Percentiles rank a stretch among this genome's conserved stretches.
phyloP scores from a whole-genome alignment of 2,888 invertebrate genomes.

The Drosophila mimica region DNA sequence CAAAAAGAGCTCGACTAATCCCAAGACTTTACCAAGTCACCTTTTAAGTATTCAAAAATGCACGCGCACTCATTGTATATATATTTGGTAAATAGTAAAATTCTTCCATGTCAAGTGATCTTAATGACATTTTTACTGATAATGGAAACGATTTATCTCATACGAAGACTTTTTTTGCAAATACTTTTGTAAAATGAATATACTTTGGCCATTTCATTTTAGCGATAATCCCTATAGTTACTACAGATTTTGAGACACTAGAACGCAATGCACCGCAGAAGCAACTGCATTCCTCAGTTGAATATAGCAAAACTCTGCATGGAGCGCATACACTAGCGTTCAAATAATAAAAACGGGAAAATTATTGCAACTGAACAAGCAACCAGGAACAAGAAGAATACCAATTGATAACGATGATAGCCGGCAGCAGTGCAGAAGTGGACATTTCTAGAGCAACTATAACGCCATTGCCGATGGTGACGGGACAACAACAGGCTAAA shows the following conservation, averaged over 20 bases:
- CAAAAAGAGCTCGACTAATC: neutral
- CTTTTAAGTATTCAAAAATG: too few species aligned
- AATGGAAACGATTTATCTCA: too few species aligned
- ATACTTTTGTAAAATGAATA: neutral
- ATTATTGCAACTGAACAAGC: neutral
- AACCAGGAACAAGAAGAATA: neutral
- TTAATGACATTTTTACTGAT: too few species aligned
- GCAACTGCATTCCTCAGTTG: neutral
- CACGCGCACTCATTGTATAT: neutral
- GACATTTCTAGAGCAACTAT: slow-evolving; percentile 26
- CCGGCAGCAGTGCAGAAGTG: slow-evolving; percentile 30
- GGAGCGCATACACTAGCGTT: slow-evolving; percentile 5
- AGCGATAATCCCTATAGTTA: neutral
- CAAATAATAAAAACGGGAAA: neutral
- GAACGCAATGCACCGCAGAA: neutral
- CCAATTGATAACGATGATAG: slow-evolving; percentile 36
- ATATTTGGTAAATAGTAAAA: too few species aligned
- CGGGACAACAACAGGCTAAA: slow-evolving; percentile 47
- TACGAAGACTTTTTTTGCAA: neutral
- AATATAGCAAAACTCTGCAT: slow-evolving; percentile 3
- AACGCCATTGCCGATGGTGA: slow-evolving; percentile 30
- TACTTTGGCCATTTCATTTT: neutral
- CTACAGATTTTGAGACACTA: neutral
- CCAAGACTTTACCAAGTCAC: neutral
- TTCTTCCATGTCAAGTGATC: too few species aligned